Conservation (phyloP, 2,888 invertebrate genomes). For the Latheticus oryzae region DNA sequence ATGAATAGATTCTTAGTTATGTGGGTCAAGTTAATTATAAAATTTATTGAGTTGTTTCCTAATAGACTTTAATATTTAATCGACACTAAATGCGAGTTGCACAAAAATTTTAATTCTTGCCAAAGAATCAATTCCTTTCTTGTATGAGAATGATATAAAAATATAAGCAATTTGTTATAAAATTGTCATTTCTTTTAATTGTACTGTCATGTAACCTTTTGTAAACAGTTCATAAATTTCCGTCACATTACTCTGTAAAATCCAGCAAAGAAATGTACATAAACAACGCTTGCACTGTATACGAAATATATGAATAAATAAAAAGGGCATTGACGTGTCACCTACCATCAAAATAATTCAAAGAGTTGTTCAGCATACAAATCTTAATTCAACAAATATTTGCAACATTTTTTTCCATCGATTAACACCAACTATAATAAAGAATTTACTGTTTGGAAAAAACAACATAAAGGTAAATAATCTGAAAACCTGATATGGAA, state of each 20-base stretch:
- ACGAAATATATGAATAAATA: slow-evolving; percentile 19
- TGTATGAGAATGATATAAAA: no score
- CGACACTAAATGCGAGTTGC: no score
- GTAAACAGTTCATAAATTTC: slow-evolving; percentile 9
- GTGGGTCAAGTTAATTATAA: slow-evolving; percentile 16
- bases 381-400: no score
- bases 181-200: no score
- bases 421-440: no score
- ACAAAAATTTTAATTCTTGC: neutral
- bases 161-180: no score
- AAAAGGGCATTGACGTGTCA: slow-evolving; percentile 33
- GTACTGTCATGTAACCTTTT: slow-evolving; percentile 1
- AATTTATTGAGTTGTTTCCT: no score
- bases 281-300: slow-evolving; percentile 11
- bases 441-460: no score
- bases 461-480: no score
- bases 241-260: slow-evolving; percentile 9
- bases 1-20: neutral
- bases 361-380: slow-evolving; percentile 11
- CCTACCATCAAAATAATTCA: slow-evolving; percentile 27
- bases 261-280: slow-evolving; percentile 5
- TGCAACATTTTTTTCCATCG: slow-evolving; percentile 21
- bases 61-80: no score
- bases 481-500: no score
- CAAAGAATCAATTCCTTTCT: no score